Conservation (phyloP, 1,140 invertebrate genomes). For the Manduca sexta region DNA sequence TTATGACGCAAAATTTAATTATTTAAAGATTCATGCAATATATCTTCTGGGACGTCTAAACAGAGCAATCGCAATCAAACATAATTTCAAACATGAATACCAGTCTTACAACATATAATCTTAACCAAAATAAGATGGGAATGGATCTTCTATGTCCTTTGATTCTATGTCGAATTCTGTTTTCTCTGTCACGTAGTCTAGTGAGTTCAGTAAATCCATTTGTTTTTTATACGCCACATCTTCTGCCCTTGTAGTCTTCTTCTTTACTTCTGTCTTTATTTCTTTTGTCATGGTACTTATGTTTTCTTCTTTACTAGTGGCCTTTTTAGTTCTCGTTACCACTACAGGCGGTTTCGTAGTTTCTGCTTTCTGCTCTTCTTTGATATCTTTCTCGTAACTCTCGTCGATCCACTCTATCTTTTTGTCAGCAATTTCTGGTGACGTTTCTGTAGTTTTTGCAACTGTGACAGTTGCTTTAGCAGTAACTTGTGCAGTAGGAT, state of each 20-base stretch:
- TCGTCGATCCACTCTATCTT: constrained; percentile 43
- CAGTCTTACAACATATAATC: constrained; percentile 7
- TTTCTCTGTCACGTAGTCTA: constrained; percentile 41
- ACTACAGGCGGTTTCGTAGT: constrained; percentile 7
- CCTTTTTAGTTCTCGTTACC: not conserved
- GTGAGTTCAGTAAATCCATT: constrained; percentile 37
- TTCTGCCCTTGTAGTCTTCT: constrained; percentile 15
- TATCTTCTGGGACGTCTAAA: too few species aligned
- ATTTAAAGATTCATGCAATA: too few species aligned
- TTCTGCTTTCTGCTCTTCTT: not conserved
- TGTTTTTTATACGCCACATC: constrained; percentile 30
- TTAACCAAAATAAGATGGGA: constrained; percentile 20
- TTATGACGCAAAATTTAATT: too few species aligned
- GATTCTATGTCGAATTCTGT: constrained; percentile 24
- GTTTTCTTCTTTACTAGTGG: constrained; percentile 17
- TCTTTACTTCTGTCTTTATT: constrained; percentile 11
- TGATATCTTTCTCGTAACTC: constrained; percentile 20
- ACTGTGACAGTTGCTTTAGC: not conserved
- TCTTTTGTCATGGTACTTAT: constrained; percentile 35
- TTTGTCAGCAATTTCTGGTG: constrained; percentile 1
- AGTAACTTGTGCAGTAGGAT: not conserved
- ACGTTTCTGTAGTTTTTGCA: not conserved
- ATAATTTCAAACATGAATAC: not conserved
- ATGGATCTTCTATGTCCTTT: constrained; percentile 29
- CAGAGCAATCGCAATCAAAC: not conserved